Evolutionary conservation across 2,888 invertebrate genomes (phyloP).

Genomic region (Hirudinaria manillensis): DNA sequence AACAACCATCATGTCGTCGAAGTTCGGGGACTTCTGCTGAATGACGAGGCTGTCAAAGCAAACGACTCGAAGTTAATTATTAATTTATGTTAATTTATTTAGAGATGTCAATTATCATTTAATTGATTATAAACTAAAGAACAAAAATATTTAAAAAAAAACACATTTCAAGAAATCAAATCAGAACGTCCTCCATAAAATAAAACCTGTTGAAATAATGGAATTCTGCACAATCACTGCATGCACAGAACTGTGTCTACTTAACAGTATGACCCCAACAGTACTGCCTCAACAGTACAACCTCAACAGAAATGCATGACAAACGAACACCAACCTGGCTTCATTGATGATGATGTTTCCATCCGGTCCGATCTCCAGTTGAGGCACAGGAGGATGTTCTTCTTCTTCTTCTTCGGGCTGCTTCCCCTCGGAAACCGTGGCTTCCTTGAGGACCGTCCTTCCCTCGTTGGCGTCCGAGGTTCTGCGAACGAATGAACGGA

Average conservation of each 20-base stretch:
- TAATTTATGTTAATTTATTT: background rate
- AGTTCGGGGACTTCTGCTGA: background rate
- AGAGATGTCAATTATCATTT: background rate
- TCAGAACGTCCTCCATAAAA: no score
- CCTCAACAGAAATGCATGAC: no score
- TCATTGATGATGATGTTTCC: constrained; percentile 53
- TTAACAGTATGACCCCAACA: no score
- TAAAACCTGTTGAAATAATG: no score
- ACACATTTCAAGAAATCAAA: no score
- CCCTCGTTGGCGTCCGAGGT: background rate
- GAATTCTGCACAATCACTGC: no score
- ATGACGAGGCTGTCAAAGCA: background rate
- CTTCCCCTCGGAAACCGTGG: background rate
- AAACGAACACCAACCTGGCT: constrained; percentile 45
- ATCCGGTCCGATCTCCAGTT: constrained; percentile 51
- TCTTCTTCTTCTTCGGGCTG: constrained; percentile 25
- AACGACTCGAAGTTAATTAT: background rate
- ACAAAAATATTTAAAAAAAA: no score
- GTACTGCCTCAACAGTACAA: no score
- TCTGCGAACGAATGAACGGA: background rate
- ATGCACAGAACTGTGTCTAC: no score
- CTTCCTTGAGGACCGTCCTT: background rate
- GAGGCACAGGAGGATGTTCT: constrained; percentile 47
- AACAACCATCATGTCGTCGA: constrained; percentile 28
- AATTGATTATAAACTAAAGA: background rate